phyloP scores from a whole-genome alignment of 2,113 vertebrate genomes.

The Malurus elegans region DNA sequence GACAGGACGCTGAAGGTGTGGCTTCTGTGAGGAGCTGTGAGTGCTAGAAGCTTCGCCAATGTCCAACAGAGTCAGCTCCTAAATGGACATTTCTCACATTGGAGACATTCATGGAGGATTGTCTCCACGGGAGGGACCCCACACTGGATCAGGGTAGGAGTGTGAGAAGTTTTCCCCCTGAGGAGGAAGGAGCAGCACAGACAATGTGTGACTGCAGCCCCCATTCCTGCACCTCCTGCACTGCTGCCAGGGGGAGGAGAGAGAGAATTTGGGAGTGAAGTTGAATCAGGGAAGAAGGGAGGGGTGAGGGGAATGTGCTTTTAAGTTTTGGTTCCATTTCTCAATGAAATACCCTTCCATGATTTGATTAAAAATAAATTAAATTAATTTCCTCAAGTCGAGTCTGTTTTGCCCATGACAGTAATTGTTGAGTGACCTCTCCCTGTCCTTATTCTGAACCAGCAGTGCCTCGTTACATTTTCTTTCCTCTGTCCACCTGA shows the following conservation, averaged over 20 bases:
- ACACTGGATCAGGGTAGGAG: neutral
- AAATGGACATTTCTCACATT: neutral
- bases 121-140: neutral
- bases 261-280: neutral
- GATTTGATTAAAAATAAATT: neutral
- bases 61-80: neutral
- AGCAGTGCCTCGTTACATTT: neutral
- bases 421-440: neutral
- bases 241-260: fast-evolving
- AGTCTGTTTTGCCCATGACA: neutral
- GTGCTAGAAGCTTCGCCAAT: neutral
- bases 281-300: neutral
- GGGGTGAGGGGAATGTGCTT: neutral
- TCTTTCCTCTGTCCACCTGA: neutral
- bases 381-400: neutral
- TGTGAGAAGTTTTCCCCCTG: neutral
- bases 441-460: neutral
- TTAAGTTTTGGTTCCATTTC: neutral
- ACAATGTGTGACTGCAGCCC: fast-evolving
- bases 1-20: neutral
- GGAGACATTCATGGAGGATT: neutral
- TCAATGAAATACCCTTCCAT: neutral
- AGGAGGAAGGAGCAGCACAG: neutral
- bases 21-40: neutral
- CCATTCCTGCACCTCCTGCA: neutral